Base-by-base conservation (phyloP, 2,888 invertebrate species). In the Eupithecia insigniata region DNA sequence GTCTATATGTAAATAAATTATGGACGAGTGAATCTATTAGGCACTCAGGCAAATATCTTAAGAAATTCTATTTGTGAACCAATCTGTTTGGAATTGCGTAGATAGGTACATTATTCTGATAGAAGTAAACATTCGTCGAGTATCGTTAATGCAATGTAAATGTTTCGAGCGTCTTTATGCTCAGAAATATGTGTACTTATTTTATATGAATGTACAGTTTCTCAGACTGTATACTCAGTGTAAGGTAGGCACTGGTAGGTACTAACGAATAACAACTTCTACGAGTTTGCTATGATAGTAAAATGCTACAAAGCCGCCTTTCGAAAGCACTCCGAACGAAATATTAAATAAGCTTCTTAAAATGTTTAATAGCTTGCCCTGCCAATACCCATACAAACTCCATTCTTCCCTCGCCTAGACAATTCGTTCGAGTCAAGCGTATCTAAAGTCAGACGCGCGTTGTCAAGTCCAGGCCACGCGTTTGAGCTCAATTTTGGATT, bases 361-460 rank as follows among this genome's bases (percentile, higher is more conserved):
- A 68, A 26, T 30, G 26, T 60, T 67, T 74, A 58, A 67, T 70
- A 79, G 77, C 74, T 75, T 71, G 79, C 81, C 72, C 76, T 79
- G 75, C 82, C 70, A 76, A 69, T 71, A 66, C 76, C 72, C 79
- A 85, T 79, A 83, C 72, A 82, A 83, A 85, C 73, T 70, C 68
- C 73, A 78, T 79, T 77, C 80, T 85, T 88, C 90, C 89, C 89
- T 84, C 83, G 86, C 85, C 84, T 85, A 88, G 87, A 88, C 85
- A 89, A 93, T 94, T 94, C 84, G 94, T 93, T 93, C 90, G 92
- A 89, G 89, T 87, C 85, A 82, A 88, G 92, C 91, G 86, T 92
- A 85, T 85, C 94, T 89, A 93, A 93, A 90, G 85, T 81, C 83
- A 85, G 84, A 84, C 87, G 86, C 83, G 84, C 88, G 87, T 74